A percentile compares a stretch with the other conserved stretches of the same genome.
These are phyloP conservation scores for Dinoponera quadriceps DNA, from an alignment of 1,140 invertebrate genomes.

Conservation along the genomic window DNA sequence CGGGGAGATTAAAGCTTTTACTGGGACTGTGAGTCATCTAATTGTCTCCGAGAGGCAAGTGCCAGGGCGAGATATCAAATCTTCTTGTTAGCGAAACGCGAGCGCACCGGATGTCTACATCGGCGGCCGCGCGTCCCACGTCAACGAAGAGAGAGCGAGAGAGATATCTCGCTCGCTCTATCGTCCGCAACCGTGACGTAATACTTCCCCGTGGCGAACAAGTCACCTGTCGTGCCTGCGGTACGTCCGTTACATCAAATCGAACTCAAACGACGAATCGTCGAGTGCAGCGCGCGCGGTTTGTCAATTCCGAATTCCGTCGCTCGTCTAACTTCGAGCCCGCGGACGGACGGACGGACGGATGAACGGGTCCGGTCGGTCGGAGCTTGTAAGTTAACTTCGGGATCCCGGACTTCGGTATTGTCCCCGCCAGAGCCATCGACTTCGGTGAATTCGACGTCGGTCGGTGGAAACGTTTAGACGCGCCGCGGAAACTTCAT, in stretches of 20 bases:
- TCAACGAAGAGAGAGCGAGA: slow-evolving; percentile 1
- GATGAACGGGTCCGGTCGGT: not conserved
- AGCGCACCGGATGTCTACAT: slow-evolving; percentile 42
- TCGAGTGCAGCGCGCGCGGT: slow-evolving; percentile 27
- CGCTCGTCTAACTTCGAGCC: slow-evolving; percentile 12
- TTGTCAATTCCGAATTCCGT: slow-evolving; percentile 44
- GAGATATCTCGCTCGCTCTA: slow-evolving; percentile 33
- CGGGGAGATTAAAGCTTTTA: slow-evolving; percentile 56
- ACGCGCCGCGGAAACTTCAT: slow-evolving; percentile 44
- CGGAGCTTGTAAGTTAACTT: slow-evolving; percentile 30
- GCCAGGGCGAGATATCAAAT: slow-evolving; percentile 43
- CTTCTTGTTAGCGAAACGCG: slow-evolving; percentile 50
- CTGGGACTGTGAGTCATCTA: slow-evolving; percentile 36
- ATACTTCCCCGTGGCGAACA: slow-evolving; percentile 30
- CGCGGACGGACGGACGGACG: not conserved
- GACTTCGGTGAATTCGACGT: slow-evolving; percentile 48
- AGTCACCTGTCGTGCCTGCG: slow-evolving; percentile 38
- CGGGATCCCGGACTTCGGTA: slow-evolving; percentile 11
- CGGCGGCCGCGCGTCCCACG: not conserved
- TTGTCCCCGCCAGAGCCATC: slow-evolving; percentile 32
- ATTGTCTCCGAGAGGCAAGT: slow-evolving; percentile 58
- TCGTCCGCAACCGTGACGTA: slow-evolving; percentile 14
- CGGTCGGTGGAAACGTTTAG: slow-evolving; percentile 41
- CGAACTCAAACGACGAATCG: slow-evolving; percentile 33
- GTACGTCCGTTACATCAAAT: slow-evolving; percentile 36